Percentiles rank a stretch among this genome's conserved stretches.
Evolutionary conservation across 2,113 vertebrate genomes (phyloP).

Genomic region (Poeciliopsis retropinna): DNA sequence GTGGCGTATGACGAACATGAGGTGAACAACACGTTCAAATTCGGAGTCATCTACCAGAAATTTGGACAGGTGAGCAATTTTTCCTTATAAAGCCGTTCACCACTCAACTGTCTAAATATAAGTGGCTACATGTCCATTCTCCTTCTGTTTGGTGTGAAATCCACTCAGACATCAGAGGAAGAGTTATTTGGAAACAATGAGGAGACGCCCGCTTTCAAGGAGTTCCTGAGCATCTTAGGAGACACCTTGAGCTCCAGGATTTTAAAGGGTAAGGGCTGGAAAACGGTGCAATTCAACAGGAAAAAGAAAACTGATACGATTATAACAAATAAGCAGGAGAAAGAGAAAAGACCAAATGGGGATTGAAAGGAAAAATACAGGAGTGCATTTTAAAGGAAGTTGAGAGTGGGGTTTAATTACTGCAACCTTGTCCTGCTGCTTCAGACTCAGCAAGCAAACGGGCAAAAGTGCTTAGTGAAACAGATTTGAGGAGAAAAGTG

Average conservation of each 20-base stretch:
- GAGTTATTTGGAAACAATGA: constrained; percentile 92
- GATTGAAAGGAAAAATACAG: not conserved
- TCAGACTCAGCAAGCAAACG: constrained; percentile 9
- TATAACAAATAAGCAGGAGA: not conserved
- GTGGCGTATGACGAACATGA: constrained; percentile 96
- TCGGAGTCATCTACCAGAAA: constrained; percentile 96
- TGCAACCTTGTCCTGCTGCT: constrained; percentile 41
- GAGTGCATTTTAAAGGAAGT: not conserved
- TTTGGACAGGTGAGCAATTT: constrained; percentile 89
- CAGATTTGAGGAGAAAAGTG: constrained; percentile 34
- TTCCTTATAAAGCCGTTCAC: not conserved
- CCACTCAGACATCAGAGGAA: constrained; percentile 89
- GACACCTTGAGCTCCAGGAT: constrained; percentile 90
- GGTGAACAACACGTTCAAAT: constrained; percentile 98
- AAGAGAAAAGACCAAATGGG: not conserved
- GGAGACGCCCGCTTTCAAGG: constrained; percentile 89
- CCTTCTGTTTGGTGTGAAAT: not conserved
- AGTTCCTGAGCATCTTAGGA: constrained; percentile 89
- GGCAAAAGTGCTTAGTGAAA: constrained; percentile 43
- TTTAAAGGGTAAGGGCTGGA: constrained; percentile 88
- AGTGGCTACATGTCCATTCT: not conserved
- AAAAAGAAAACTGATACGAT: not conserved
- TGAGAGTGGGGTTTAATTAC: constrained; percentile 29
- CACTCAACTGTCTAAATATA: not conserved
- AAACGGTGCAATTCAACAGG: not conserved